These are phyloP conservation scores for Drosophila jambulina DNA, from an alignment of 1,140 invertebrate genomes.

Conservation along the genomic window DNA sequence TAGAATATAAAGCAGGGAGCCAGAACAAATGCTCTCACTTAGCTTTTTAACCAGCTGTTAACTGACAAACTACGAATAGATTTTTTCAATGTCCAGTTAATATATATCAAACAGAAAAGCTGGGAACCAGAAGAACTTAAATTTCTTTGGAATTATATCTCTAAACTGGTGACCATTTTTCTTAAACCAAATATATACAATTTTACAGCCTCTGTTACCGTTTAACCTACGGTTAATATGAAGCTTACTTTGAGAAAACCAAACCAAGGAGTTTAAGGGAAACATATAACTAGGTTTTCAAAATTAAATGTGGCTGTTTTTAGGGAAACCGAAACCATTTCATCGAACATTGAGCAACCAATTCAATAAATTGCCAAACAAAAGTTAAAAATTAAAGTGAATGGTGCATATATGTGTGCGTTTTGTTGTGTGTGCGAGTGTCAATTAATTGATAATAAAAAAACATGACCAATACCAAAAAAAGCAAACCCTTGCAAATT, in stretches of 20 bases:
- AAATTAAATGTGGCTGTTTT: background rate
- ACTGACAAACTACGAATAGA: background rate
- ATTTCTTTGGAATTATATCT: too few relatives aligned
- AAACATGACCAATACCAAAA: conserved; percentile 50
- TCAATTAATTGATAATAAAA: conserved; percentile 45
- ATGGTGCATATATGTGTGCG: conserved; percentile 10
- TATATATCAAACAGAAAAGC: too few relatives aligned
- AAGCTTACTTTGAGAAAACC: too few relatives aligned
- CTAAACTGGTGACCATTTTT: too few relatives aligned
- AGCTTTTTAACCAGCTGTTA: too few relatives aligned
- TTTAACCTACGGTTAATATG: background rate
- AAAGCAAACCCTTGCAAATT: conserved; percentile 54
- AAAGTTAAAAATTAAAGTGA: conserved; percentile 37
- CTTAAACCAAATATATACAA: too few relatives aligned
- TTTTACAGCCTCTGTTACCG: background rate
- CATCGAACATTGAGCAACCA: conserved; percentile 19
- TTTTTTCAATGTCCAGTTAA: background rate
- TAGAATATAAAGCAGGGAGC: background rate
- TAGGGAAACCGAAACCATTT: background rate
- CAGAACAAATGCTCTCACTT: background rate
- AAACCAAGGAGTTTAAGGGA: background rate
- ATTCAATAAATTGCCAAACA: conserved; percentile 19
- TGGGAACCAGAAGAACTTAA: too few relatives aligned
- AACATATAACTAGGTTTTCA: background rate
- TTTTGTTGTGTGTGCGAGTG: conserved; percentile 27